Evolutionary conservation across 1,140 invertebrate species (phyloP), one percentile per base, ranked within the genome.

Genomic region (Drosophila bifasciata): DNA sequence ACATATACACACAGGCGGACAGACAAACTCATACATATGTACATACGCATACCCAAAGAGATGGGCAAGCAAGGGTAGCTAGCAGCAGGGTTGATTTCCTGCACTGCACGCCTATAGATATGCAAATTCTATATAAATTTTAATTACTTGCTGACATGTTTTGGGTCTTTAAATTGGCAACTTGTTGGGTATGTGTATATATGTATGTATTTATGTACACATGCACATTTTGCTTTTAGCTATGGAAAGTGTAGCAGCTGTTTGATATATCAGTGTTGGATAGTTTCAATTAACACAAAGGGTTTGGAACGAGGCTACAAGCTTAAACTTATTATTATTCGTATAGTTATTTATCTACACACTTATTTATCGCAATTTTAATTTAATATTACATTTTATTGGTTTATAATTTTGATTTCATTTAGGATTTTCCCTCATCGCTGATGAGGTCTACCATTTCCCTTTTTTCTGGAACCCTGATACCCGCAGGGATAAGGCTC

Each of bases 101-200:
- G 58, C 51, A 71, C 76, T 64, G 63, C 43, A 71, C 76, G 70
- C 76, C 76, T 72, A 53, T 60, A 63, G 75, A 81, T 80, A 80
- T 81, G 72, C 78, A 81, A 81, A 81, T 76, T 68, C 44, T 72
- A 81, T 76, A 55, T 56, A 81, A 77, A 76, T 43, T 43, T 80
- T 81, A 80, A 80, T 81, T 81, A 80, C 67, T 76, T 80, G 78
- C 72, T 80, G 78, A 80, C 78, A 80, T 80, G 60, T 52, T 81
- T 71, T 32, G 46, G 41, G 41, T 51, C 74, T 46, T 67, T 56
- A 72, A 83, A 61, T 58, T 56, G 55, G 41, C 66, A 80, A 48
- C 32, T 63, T 44, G 51, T 61, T 51, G 56, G 59, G 3, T 64
- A 51, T 61, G 43, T 71, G n/a, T 36, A 17, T 32, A 60, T 15